Conservation (phyloP, 2,797 vertebrate genomes). For the Amblyraja radiata region DNA sequence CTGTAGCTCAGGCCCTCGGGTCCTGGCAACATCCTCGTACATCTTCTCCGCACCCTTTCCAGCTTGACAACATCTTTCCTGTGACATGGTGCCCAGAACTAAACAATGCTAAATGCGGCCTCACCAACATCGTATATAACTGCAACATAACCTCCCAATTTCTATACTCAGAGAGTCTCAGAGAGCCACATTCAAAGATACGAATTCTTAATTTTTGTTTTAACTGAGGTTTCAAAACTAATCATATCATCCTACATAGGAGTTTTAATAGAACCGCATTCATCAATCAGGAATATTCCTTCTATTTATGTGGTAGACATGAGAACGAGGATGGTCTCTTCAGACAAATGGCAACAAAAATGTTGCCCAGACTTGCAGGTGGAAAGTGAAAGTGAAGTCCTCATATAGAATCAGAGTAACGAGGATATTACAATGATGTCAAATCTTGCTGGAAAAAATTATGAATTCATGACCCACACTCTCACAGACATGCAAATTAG, state of each 20-base stretch:
- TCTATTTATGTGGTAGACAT: background rate
- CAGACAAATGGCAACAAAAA: background rate
- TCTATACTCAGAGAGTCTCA: background rate
- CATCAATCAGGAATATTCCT: background rate
- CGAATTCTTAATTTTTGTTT: background rate
- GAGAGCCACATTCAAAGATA: background rate
- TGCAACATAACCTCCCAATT: too few species aligned
- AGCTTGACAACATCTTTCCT: too few species aligned
- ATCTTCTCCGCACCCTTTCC: too few species aligned
- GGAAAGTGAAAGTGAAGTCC: background rate
- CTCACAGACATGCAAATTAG: background rate
- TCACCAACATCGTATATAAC: too few species aligned
- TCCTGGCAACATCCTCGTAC: too few species aligned
- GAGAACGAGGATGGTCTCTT: background rate
- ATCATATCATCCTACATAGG: background rate
- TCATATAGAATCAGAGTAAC: background rate
- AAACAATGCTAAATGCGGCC: too few species aligned
- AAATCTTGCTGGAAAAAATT: background rate
- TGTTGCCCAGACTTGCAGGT: background rate
- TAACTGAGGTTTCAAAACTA: background rate
- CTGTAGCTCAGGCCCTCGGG: too few species aligned
- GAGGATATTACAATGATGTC: background rate
- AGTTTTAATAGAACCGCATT: background rate
- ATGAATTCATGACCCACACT: background rate
- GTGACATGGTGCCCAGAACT: too few species aligned